Evolutionary conservation across 2,113 vertebrate species (phyloP), one percentile per base, ranked within the genome.

Genomic region (Entomyzon cyanotis): DNA sequence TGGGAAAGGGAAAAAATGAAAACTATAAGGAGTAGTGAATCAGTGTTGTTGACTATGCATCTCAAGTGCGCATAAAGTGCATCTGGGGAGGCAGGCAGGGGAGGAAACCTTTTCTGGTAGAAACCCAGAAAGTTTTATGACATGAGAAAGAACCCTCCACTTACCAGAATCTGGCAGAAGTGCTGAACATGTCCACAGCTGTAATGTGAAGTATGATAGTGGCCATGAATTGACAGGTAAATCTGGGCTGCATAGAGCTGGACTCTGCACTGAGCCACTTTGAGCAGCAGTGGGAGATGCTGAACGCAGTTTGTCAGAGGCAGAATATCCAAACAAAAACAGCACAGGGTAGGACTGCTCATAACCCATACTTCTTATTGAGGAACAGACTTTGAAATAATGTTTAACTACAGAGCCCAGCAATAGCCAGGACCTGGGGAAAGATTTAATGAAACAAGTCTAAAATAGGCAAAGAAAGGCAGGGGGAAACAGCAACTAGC

Each of bases 361-460:
- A 21, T 62, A 41, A 79, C 15, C 21, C 4, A 2, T 10, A 12
- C 8, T 42, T 67, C 17, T 87, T 46, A 64, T 0, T n/a, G 44
- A 41, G 52, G 30, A 79, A 30, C 31, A 50, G 47, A 27, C 23
- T 69, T 58, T 3, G 13, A 59, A 50, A 73, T 37, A 60, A 28
- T 1, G 7, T 10, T 65, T 74, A 78, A 64, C 17, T 53, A 46
- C 19, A 20, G 64, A 91, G 24, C 4, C 24, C 31, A 55, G 69
- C 1, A 3, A 39, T 15, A 47, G 7, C 18, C 0, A 0, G 20
- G 14, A 35, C 9, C 21, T 1, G 1, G 47, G 31, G 22, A 84
- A 79, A 22, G 39, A 79, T 69, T 67, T 59, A 59, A 41, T 53
- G 9, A 70, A 60, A 12, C 16, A 41, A 49, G 25, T 15, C 16